Base-by-base conservation (phyloP, 2,797 vertebrate genomes). In the Trematomus bernacchii region DNA sequence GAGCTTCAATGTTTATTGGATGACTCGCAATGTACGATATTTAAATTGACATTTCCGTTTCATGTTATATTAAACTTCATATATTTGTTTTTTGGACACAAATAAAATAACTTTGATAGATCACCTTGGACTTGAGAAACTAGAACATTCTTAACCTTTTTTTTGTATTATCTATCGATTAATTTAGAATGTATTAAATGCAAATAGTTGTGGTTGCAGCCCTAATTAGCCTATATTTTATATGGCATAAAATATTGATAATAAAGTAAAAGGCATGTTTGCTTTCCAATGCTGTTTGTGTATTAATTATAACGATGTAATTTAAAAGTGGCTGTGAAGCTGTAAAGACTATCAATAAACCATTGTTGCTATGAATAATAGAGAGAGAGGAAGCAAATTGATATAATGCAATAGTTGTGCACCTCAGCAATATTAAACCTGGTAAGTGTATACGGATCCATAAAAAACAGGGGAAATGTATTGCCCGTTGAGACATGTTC, bases 391-490 rank as follows among this genome's bases (percentile, higher is more conserved):
- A 60, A 44, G 80, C 71, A 87, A 89, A 91, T 86, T 89, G 86
- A 91, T 90, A 88, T 85, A 73, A 91, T 80, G 75, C 67, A 87
- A 87, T 87, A 92, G 91, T 88, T 92, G 88, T 79, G 77, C 75
- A 85, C 61, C 81, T 93, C 89, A 91, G 92, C 93, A 89, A 86
- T 91, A 82, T 89, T 78, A 90, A 88, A 84, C 74, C 66, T 2
- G 80, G 88, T 90, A 91, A 93, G 90, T 85, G 83, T 85, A 93
- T 89, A 93, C 79, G 80, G 87, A 91, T 92, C 91, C 85, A 93
- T 92, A 91, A 84, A 86, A 82, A 79, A 53, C 73, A 63, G 74
- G 76, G 86, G 79, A 84, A 90, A 91, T 63, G 84, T 82, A 87
- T 90, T 91, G 88, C 85, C 91, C 88, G 89, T 89, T 89, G 92